phyloP scores from a whole-genome alignment of 2,888 invertebrate species.

The Stratiomys singularior region DNA sequence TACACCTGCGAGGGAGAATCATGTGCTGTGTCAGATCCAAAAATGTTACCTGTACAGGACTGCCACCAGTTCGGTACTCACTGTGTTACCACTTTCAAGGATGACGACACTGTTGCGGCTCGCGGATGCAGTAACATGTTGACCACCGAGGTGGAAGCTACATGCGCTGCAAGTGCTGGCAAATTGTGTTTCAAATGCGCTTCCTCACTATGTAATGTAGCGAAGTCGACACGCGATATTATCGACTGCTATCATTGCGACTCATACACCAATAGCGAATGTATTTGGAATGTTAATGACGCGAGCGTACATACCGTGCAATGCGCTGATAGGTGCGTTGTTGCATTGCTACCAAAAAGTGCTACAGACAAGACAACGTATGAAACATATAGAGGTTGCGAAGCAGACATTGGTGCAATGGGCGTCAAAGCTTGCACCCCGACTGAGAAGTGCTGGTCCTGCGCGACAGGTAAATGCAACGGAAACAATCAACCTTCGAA shows the following conservation, averaged over 20 bases:
- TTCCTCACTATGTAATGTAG: slow-evolving; percentile 15
- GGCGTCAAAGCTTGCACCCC: slow-evolving; percentile 13
- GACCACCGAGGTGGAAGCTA: slow-evolving; percentile 2
- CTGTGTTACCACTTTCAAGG: slow-evolving; percentile 28
- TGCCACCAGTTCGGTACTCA: background rate
- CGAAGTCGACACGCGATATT: background rate
- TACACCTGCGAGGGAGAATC: slow-evolving; percentile 20
- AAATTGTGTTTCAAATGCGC: slow-evolving; percentile 36
- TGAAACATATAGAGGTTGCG: slow-evolving; percentile 37
- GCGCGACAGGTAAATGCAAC: slow-evolving; percentile 15
- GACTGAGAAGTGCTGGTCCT: slow-evolving; percentile 4
- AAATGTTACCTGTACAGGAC: background rate
- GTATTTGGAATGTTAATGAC: slow-evolving; percentile 29
- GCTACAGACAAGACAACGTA: slow-evolving; percentile 13
- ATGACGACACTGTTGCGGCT: background rate
- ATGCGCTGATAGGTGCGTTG: slow-evolving; percentile 30
- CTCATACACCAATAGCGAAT: slow-evolving; percentile 30
- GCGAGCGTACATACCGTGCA: background rate
- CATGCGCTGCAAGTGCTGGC: slow-evolving; percentile 1
- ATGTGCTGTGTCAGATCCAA: background rate
- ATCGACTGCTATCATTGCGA: slow-evolving; percentile 34
- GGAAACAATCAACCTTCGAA: background rate
- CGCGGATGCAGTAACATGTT: slow-evolving; percentile 29
- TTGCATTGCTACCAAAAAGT: slow-evolving; percentile 31
- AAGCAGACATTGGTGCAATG: background rate